Evolutionary conservation across 1,140 invertebrate species (phyloP).

Genomic region (Bombus sylvicola): DNA sequence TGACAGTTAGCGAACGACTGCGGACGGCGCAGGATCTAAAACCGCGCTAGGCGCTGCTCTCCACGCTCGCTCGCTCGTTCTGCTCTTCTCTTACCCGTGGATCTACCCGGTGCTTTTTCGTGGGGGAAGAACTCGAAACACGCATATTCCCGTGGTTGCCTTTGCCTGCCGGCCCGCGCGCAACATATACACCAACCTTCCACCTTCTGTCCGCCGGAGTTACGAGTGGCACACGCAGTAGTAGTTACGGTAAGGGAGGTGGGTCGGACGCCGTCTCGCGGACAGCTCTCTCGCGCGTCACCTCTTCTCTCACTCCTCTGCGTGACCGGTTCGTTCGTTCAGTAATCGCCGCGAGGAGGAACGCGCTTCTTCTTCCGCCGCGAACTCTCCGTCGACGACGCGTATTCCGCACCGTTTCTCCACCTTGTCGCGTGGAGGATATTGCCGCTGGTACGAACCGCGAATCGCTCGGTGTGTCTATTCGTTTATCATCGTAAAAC

Average conservation of each 20-base stretch:
- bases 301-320: constrained; percentile 53
- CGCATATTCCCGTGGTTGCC: constrained; percentile 64
- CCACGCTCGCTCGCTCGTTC: constrained; percentile 73
- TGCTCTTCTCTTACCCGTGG: constrained; percentile 66
- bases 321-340: constrained; percentile 45
- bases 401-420: not conserved
- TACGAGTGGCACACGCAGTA: constrained; percentile 68
- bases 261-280: constrained; percentile 61
- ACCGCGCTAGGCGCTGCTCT: constrained; percentile 73
- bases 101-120: constrained; percentile 67
- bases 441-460: not conserved
- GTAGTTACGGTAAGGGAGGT: constrained; percentile 62
- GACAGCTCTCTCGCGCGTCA: constrained; percentile 54
- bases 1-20: constrained; percentile 88
- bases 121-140: constrained; percentile 68
- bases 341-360: constrained; percentile 58
- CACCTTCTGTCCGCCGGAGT: constrained; percentile 64
- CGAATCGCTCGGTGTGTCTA: constrained; percentile 12
- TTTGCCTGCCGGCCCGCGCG: constrained; percentile 54
- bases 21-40: constrained; percentile 85
- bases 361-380: constrained; percentile 50
- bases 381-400: constrained; percentile 33
- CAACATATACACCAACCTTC: constrained; percentile 54
- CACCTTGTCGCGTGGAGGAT: not conserved
- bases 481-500: not conserved